Base-by-base conservation (phyloP, 2,797 vertebrate species). In the Siniperca obscura region DNA sequence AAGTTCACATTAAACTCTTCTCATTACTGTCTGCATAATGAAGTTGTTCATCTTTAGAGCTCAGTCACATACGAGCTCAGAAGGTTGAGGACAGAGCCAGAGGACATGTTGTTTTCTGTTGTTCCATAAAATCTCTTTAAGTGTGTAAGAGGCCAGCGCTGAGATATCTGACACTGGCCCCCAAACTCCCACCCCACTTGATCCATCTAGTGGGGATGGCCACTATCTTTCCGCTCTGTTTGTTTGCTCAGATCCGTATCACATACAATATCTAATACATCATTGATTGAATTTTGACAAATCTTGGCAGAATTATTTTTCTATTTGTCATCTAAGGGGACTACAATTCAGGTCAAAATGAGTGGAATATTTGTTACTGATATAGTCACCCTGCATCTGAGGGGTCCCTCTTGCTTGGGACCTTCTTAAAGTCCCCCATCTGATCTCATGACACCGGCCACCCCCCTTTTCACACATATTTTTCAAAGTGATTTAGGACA, bases 111-210 rank as follows among this genome's bases (percentile, higher is more conserved):
- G 38, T 50, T 1, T 71, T 68, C 53, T 53, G 34, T 46, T 75
- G 62, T 60, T 69, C 82, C 60, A 79, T n/a, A 46, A 81, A 76
- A 67, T 73, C 30, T 30, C 30, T 30, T 30, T 30, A 30, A 30
- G 30, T 30, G 30, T 30, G 30, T 30, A 30, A 30, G 30, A 30
- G 30, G 30, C 30, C 30, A 30, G 30, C 3, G 30, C 30, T 30
- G 30, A 30, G 30, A 30, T 30, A 30, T 67, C 30, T 50, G 42
- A 60, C 30, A 50, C n/a, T 5, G 9, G 9, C 44, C 27, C 12
- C 53, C 13, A n/a, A 64, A 7, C 36, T 8, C 38, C 17, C n/a
- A 21, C 34, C 12, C 8, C 40, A 11, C 34, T 62, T 22, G 30
- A 62, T 62, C 19, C 36, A 21, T 38, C 8, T 13, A 50, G 5